phyloP scores from a whole-genome alignment of 1,140 invertebrate species.

The Lasioglossum albipes region DNA sequence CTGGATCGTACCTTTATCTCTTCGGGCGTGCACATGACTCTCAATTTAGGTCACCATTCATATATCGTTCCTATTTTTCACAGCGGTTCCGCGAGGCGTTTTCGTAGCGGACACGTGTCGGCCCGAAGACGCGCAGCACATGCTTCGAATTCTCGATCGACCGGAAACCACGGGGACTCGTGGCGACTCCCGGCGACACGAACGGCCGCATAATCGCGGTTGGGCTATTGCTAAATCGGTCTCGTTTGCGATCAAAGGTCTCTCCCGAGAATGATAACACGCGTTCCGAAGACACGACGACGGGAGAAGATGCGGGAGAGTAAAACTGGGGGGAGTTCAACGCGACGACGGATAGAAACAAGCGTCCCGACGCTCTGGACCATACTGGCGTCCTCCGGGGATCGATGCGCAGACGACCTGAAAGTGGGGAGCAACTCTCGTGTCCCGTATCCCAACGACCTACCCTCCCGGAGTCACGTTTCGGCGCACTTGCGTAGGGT shows the following conservation, averaged over 20 bases:
- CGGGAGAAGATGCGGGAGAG: background rate
- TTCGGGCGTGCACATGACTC: slow-evolving; percentile 78
- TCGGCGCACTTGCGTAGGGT: slow-evolving; percentile 33
- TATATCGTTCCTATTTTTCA: slow-evolving; percentile 34
- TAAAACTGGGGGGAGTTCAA: background rate
- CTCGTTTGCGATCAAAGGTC: slow-evolving; percentile 6
- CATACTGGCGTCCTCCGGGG: slow-evolving; percentile 68
- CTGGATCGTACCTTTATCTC: slow-evolving; percentile 75
- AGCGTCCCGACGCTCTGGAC: slow-evolving; percentile 72
- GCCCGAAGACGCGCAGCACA: slow-evolving; percentile 21
- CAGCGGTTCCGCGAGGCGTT: background rate
- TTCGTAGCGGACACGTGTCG: slow-evolving; percentile 38
- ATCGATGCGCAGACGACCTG: slow-evolving; percentile 70
- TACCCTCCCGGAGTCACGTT: slow-evolving; percentile 49
- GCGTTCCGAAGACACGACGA: too few species aligned
- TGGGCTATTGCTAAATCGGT: background rate
- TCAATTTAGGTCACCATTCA: slow-evolving; percentile 41
- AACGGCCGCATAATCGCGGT: background rate
- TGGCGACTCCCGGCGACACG: too few species aligned
- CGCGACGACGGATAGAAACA: slow-evolving; percentile 38
- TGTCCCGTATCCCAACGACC: slow-evolving; percentile 60
- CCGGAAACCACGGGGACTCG: slow-evolving; percentile 4
- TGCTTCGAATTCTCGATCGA: slow-evolving; percentile 37
- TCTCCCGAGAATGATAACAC: background rate
- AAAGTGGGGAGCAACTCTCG: slow-evolving; percentile 50